phyloP scores from a whole-genome alignment of 2,797 vertebrate species.

The Anolis apletophallus region DNA sequence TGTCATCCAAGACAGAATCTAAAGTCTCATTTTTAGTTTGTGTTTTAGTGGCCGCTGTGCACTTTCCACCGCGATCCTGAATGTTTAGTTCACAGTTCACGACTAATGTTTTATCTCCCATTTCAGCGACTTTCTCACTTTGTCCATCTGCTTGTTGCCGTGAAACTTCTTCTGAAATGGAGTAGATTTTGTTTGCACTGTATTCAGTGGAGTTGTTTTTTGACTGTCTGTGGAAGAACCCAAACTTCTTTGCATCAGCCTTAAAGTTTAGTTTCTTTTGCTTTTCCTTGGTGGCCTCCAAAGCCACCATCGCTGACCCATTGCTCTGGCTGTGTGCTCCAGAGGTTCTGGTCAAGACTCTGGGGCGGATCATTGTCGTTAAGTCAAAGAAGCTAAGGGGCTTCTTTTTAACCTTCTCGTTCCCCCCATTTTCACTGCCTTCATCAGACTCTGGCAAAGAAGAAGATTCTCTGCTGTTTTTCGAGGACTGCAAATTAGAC shows the following conservation, averaged over 20 bases:
- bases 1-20: conserved; percentile 61
- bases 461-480: conserved; percentile 74
- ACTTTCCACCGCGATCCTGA: conserved; percentile 67
- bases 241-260: conserved; percentile 80
- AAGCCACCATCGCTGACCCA: conserved; percentile 75
- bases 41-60: conserved; percentile 44
- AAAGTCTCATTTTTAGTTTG: conserved; percentile 56
- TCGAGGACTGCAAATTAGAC: conserved; percentile 71
- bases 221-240: conserved; percentile 84
- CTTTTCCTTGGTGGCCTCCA: conserved; percentile 74
- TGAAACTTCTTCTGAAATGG: conserved; percentile 85
- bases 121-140: conserved; percentile 68
- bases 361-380: conserved; percentile 87
- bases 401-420: conserved; percentile 75
- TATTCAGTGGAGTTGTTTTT: conserved; percentile 69
- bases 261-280: conserved; percentile 79
- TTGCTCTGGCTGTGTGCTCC: conserved; percentile 82
- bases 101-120: conserved; percentile 66
- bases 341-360: conserved; percentile 77
- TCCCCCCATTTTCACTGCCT: conserved; percentile 78
- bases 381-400: conserved; percentile 80
- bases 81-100: conserved; percentile 71
- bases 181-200: conserved; percentile 78
- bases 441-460: conserved; percentile 83
- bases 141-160: conserved; percentile 78